These are phyloP conservation scores for Scomberomorus guttatus DNA, from an alignment of 2,797 vertebrate genomes.

Conservation along the genomic window DNA sequence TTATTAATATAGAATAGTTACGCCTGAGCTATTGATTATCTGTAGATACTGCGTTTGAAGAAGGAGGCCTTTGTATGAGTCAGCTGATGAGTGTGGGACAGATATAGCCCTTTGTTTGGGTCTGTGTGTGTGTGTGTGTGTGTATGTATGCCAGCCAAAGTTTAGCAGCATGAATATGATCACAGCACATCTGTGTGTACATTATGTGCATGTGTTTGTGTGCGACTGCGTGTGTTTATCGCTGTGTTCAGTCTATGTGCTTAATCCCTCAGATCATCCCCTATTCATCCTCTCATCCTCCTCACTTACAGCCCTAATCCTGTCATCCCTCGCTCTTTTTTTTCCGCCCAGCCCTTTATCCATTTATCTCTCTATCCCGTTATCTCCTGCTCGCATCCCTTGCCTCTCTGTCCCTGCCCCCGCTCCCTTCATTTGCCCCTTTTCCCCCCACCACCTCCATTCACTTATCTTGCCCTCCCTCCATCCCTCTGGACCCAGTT, in stretches of 20 bases:
- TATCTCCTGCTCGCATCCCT: slow-evolving; percentile 76
- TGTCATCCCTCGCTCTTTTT: slow-evolving; percentile 77
- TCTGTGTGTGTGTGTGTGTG: slow-evolving; percentile 32
- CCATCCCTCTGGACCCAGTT: slow-evolving; percentile 71
- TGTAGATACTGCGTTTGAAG: slow-evolving; percentile 30
- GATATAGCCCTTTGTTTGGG: slow-evolving; percentile 46
- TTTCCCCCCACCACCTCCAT: slow-evolving; percentile 20
- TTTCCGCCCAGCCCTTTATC: slow-evolving; percentile 71
- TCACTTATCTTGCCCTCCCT: slow-evolving; percentile 64
- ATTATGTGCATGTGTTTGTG: slow-evolving; percentile 64
- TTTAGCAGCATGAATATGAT: slow-evolving; percentile 52
- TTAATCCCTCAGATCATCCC: slow-evolving; percentile 85
- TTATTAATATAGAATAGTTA: not conserved
- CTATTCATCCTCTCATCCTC: slow-evolving; percentile 85
- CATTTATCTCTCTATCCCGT: slow-evolving; percentile 81
- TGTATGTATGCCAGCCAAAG: slow-evolving; percentile 47
- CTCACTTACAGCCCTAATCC: slow-evolving; percentile 85
- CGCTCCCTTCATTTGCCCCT: slow-evolving; percentile 33
- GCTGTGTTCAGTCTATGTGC: slow-evolving; percentile 68
- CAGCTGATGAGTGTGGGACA: slow-evolving; percentile 23
- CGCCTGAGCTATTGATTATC: slow-evolving; percentile 31
- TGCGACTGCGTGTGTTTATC: slow-evolving; percentile 71
- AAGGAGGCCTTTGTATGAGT: slow-evolving; percentile 50
- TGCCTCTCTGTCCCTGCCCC: slow-evolving; percentile 20
- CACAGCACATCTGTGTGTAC: slow-evolving; percentile 70